phyloP scores from a whole-genome alignment of 1,140 invertebrate species.

The Neomicropteryx cornuta region DNA sequence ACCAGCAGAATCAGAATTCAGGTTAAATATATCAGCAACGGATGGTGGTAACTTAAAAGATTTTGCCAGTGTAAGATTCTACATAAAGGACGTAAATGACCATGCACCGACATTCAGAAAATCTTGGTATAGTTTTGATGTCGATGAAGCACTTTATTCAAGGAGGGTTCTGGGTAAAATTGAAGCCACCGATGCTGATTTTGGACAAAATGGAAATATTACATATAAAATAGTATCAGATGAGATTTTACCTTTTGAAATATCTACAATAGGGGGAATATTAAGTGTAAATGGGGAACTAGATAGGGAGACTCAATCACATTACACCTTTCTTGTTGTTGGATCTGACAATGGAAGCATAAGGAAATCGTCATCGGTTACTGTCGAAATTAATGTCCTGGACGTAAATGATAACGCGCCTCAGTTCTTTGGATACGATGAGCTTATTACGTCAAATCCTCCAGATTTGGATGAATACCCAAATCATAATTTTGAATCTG shows the following conservation, averaged over 20 bases:
- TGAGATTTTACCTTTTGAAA: constrained; percentile 58
- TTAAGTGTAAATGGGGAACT: constrained; percentile 64
- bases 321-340: constrained; percentile 63
- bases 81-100: constrained; percentile 73
- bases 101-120: constrained; percentile 74
- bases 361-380: constrained; percentile 55
- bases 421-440: constrained; percentile 59
- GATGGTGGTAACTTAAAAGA: constrained; percentile 66
- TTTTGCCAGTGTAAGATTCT: constrained; percentile 52
- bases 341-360: constrained; percentile 57
- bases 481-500: constrained; percentile 41
- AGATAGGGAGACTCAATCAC: constrained; percentile 63
- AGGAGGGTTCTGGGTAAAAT: constrained; percentile 61
- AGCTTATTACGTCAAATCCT: constrained; percentile 37
- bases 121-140: constrained; percentile 71
- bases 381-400: constrained; percentile 66
- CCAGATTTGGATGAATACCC: constrained; percentile 32
- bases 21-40: constrained; percentile 61
- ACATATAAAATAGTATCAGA: constrained; percentile 55
- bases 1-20: constrained; percentile 66
- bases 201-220: constrained; percentile 63
- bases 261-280: constrained; percentile 60
- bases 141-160: constrained; percentile 65
- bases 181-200: constrained; percentile 64
- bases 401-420: constrained; percentile 73